Percentiles rank a stretch among this genome's conserved stretches.
Conservation (phyloP, 2,113 vertebrate species). For the Syrmaticus mikado region DNA sequence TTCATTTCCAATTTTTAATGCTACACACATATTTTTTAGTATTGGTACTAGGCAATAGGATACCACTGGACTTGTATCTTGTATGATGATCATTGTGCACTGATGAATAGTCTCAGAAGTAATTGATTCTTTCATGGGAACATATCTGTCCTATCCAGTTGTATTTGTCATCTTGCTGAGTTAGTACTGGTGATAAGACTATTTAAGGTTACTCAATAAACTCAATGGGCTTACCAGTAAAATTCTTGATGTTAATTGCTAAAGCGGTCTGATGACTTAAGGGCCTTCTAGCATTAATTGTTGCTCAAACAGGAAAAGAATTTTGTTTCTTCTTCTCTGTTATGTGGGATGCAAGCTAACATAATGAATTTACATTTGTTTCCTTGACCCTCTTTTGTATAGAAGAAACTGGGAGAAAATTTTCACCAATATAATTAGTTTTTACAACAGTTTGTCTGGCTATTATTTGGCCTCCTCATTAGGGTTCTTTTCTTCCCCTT, state of each 20-base stretch:
- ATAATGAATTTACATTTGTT: background rate
- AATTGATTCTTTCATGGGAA: background rate
- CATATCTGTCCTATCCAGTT: background rate
- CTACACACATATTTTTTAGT: background rate
- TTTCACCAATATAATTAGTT: background rate
- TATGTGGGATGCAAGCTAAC: background rate
- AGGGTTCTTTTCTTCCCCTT: fast-evolving
- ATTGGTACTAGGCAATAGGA: background rate
- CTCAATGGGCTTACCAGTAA: background rate
- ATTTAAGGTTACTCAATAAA: background rate
- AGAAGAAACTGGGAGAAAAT: background rate
- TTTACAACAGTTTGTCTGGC: background rate
- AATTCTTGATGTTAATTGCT: background rate
- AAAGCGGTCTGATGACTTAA: background rate
- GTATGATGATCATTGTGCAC: background rate
- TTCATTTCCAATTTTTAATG: background rate
- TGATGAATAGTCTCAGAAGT: background rate
- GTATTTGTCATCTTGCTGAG: background rate
- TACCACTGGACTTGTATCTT: background rate
- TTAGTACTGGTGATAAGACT: background rate
- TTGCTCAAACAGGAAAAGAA: background rate
- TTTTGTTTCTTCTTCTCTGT: background rate
- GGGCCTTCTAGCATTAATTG: background rate
- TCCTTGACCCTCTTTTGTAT: background rate
- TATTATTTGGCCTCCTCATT: background rate